Percentiles rank a stretch among this genome's conserved stretches.
Conservation (phyloP, 2,888 invertebrate species). For the Melanostoma mellinum region DNA sequence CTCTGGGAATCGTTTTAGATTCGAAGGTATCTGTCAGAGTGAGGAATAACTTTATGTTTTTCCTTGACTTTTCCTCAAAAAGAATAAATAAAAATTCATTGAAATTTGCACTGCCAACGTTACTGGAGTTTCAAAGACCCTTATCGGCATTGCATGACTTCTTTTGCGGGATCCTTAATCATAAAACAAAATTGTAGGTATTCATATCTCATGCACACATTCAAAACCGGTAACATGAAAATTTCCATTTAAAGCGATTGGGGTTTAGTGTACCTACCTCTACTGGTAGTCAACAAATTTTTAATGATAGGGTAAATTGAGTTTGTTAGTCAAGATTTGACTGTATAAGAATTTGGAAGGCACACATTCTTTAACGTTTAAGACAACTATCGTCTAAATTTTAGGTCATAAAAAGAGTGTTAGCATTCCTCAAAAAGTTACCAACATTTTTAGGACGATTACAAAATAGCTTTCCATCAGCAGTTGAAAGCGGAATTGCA, state of each 20-base stretch:
- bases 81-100: not conserved
- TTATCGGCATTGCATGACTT: not conserved
- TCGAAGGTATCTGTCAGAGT: not conserved
- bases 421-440: too few species aligned
- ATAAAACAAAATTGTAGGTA: not conserved
- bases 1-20: too few species aligned
- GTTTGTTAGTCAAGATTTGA: not conserved
- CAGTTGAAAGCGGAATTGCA: too few species aligned
- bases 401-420: too few species aligned
- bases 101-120: not conserved
- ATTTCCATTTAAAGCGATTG: constrained; percentile 44
- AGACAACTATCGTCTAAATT: too few species aligned
- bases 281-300: not conserved
- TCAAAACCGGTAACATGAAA: constrained; percentile 41
- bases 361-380: too few species aligned
- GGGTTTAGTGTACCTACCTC: not conserved
- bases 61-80: not conserved
- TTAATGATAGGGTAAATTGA: constrained; percentile 6
- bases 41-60: constrained; percentile 1
- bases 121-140: not conserved
- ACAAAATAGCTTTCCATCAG: too few species aligned
- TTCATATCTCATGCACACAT: constrained; percentile 57
- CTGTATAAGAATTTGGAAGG: too few species aligned
- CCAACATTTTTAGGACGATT: too few species aligned
- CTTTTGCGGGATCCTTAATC: constrained; percentile 39